Base-by-base conservation (phyloP, 1,140 invertebrate species). In the Cryptotermes secundus region DNA sequence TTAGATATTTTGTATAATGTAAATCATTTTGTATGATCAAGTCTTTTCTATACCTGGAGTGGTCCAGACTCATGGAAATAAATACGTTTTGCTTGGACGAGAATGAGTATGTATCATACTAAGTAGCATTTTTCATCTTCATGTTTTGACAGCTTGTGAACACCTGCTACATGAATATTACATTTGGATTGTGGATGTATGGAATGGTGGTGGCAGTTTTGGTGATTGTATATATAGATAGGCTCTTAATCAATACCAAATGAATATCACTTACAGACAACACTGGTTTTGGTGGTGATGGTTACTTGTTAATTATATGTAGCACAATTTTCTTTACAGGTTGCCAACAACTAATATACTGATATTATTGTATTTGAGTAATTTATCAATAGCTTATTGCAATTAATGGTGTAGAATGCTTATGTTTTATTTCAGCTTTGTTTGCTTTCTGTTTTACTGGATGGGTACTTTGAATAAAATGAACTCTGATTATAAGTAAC, bases 401-500 rank as follows among this genome's bases (percentile, higher is more conserved):
- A 72, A 72, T 72, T 72, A 72, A 31, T 72, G 59, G 59, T 72
- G 59, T 72, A 72, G 59, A 72, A 72, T 72, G 59, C 59, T 72
- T 72, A 72, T 72, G 26, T 72, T 72, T 72, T 72, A 72, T 72
- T 72, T 72, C 59, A 72, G 59, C n/a, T 72, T 72, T 72, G 14
- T 72, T 72, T 72, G 59, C 59, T 72, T 72, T 72, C 4, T n/a
- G 31, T 72, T n/a, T 9, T 72, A 3, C 3, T 49, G 14, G 19
- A 49, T 14, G 4, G 45, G 22, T 3, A 14, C 45, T 49, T 49
- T 22, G 19, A 14, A 49, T 49, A 49, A 49, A 49, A 3, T 49
- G 14, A 49, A 49, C 19, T 19, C 3, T 14, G 3, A 49, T 49
- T 49, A 22, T 49, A 49, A 49, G 16, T 49, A 49, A 49, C 3